Evolutionary conservation across 2,113 vertebrate species (phyloP).

Genomic region (Phaetusa simplex): DNA sequence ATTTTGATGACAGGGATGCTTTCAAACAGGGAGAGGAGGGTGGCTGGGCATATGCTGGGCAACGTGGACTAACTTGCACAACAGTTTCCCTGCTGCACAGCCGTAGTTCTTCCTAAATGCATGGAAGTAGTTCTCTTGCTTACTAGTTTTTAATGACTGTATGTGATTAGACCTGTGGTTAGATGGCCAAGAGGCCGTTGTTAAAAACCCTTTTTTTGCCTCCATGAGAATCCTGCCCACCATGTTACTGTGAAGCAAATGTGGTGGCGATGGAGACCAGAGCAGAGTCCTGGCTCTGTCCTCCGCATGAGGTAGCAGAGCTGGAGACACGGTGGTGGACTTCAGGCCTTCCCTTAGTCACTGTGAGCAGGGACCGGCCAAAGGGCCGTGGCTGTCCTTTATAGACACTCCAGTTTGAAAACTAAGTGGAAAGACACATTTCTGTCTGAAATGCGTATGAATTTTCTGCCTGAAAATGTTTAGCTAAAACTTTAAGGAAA

Average conservation of each 20-base stretch:
- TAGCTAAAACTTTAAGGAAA: not conserved
- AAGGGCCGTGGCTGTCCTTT: not conserved
- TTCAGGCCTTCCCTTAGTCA: not conserved
- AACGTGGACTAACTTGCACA: not conserved
- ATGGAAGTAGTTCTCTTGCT: not conserved
- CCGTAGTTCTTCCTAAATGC: not conserved
- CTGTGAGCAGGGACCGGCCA: not conserved
- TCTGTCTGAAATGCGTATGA: not conserved
- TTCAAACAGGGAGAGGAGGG: not conserved
- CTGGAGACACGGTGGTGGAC: not conserved
- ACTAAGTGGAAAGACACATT: not conserved
- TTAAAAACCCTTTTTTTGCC: not conserved
- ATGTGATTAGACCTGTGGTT: not conserved
- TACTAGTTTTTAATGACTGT: not conserved
- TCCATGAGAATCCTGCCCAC: not conserved
- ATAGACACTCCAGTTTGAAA: not conserved
- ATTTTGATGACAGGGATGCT: not conserved
- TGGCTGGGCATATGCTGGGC: not conserved
- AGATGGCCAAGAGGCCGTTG: not conserved
- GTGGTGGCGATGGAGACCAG: not conserved
- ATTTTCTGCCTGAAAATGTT: not conserved
- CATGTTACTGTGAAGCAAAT: not conserved
- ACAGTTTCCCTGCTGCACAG: not conserved
- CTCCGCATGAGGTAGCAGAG: not conserved
- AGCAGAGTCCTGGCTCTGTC: not conserved